These are phyloP conservation scores for Pseudomyrmex dendroicus DNA, from an alignment of 1,140 invertebrate species.

Conservation along the genomic window DNA sequence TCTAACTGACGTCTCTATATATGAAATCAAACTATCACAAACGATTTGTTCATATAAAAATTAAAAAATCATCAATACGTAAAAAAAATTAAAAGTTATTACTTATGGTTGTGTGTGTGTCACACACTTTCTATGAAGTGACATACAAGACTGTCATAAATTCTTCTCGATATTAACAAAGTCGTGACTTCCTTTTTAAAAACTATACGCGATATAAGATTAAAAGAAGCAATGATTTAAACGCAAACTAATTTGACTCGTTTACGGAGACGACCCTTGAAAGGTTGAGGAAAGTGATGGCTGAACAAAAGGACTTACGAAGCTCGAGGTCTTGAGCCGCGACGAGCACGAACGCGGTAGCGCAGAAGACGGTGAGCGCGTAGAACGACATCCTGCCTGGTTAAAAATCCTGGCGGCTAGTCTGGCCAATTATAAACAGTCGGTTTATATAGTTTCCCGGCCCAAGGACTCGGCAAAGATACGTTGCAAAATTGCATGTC, in stretches of 20 bases:
- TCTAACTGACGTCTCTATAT: too few relatives aligned
- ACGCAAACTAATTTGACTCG: not conserved
- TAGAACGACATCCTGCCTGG: conserved; percentile 65
- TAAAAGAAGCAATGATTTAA: not conserved
- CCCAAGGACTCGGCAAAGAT: conserved; percentile 82
- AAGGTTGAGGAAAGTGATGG: not conserved
- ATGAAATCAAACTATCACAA: too few relatives aligned
- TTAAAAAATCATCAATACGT: not conserved
- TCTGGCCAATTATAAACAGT: conserved; percentile 78
- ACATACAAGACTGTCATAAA: not conserved
- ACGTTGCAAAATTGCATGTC: conserved; percentile 84
- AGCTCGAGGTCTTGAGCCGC: conserved; percentile 71
- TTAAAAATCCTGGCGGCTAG: conserved; percentile 76
- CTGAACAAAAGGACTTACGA: conserved; percentile 76
- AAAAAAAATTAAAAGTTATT: not conserved
- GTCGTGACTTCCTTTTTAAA: too few relatives aligned
- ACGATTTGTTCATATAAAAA: not conserved
- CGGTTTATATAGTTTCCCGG: conserved; percentile 84
- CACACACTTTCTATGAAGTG: not conserved
- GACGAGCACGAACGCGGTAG: conserved; percentile 58
- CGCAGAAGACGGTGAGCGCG: conserved; percentile 66
- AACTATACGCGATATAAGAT: not conserved
- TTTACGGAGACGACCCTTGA: not conserved
- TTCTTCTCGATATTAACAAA: not conserved
- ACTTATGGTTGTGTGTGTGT: too few relatives aligned